A percentile compares a stretch with the other conserved stretches of the same genome.
These are phyloP conservation scores for Hoplostethus mediterraneus DNA, from an alignment of 2,797 vertebrate genomes.

Conservation along the genomic window DNA sequence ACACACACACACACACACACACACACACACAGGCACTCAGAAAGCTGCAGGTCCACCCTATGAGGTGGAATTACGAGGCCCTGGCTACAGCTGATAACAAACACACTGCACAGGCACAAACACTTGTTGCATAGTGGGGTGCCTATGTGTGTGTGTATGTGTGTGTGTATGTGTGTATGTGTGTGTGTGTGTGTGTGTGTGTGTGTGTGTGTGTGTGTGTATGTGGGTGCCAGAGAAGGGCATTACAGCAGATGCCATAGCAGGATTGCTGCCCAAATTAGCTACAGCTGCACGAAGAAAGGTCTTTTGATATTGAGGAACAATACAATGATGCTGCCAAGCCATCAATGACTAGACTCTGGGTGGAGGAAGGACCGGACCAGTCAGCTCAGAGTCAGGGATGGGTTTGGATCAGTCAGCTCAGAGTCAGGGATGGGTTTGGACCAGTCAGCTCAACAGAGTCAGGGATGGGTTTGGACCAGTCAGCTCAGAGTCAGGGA, in stretches of 20 bases:
- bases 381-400: too few species aligned
- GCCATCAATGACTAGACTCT: not conserved
- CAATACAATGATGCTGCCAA: not conserved
- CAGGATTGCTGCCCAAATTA: constrained; percentile 26
- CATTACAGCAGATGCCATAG: constrained; percentile 15
- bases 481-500: too few species aligned
- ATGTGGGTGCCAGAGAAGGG: constrained; percentile 26
- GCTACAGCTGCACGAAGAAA: constrained; percentile 26
- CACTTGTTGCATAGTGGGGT: constrained; percentile 6
- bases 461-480: too few species aligned
- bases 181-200: constrained; percentile 15
- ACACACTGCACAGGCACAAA: constrained; percentile 6
- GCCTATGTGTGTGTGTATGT: constrained; percentile 17
- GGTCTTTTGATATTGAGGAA: constrained; percentile 18
- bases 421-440: too few species aligned
- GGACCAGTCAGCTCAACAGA: too few species aligned
- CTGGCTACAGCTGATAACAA: constrained; percentile 19
- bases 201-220: constrained; percentile 19
- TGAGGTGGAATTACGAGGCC: not conserved
- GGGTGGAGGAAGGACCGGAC: too few species aligned
- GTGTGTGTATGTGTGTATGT: constrained; percentile 11
- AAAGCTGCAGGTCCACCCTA: not conserved
- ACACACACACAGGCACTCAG: constrained; percentile 14
- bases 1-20: constrained; percentile 32
- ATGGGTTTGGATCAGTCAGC: too few species aligned